Evolutionary conservation across 2,888 invertebrate genomes (phyloP).

Genomic region (Rotaria magnacalcarata): DNA sequence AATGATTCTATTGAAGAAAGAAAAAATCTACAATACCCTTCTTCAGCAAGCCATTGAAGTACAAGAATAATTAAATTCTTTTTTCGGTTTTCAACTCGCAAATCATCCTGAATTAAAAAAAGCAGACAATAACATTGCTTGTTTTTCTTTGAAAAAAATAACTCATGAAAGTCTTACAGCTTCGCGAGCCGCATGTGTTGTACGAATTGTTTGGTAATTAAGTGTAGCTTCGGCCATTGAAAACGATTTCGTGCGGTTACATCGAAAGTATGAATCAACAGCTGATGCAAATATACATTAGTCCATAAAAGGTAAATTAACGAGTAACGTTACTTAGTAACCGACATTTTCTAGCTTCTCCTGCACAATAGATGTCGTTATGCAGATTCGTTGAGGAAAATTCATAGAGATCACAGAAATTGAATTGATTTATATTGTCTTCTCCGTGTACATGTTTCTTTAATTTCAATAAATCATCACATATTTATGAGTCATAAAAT

Average conservation of each 20-base stretch:
- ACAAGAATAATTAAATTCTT: slow-evolving; percentile 59
- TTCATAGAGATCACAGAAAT: too few relatives aligned
- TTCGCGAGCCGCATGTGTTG: slow-evolving; percentile 43
- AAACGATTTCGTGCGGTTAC: not conserved
- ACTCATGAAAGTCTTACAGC: slow-evolving; percentile 15
- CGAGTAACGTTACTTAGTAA: not conserved
- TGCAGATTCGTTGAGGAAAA: not conserved
- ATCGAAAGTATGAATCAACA: not conserved
- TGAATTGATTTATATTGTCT: too few relatives aligned
- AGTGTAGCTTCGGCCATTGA: slow-evolving; percentile 18
- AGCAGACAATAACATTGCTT: not conserved
- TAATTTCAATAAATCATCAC: too few relatives aligned
- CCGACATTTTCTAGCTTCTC: not conserved
- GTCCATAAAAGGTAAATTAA: not conserved
- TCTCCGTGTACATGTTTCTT: too few relatives aligned
- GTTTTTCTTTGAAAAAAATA: not conserved
- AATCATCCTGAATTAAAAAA: slow-evolving; percentile 53
- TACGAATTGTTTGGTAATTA: slow-evolving; percentile 43
- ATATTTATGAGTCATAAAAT: too few relatives aligned
- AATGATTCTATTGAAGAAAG: not conserved
- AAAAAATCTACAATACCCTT: slow-evolving; percentile 54
- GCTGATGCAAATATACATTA: not conserved
- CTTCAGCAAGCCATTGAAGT: slow-evolving; percentile 59
- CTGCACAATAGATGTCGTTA: not conserved
- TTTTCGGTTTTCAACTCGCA: slow-evolving; percentile 55